Conservation (phyloP, 2,113 vertebrate species). For the Brienomyrus longianalis region DNA sequence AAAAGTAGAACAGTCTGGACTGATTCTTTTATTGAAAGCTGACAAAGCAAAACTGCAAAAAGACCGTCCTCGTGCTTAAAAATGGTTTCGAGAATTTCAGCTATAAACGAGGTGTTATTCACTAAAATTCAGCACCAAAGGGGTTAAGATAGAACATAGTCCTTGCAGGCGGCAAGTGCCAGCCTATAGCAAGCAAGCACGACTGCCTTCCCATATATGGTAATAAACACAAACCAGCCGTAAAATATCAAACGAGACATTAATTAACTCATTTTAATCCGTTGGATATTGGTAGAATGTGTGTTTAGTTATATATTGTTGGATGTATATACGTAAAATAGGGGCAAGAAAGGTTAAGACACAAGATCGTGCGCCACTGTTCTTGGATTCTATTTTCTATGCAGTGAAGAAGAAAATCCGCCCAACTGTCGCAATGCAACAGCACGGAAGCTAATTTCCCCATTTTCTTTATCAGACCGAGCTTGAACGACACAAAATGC, state of each 20-base stretch:
- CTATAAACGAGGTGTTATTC: neutral
- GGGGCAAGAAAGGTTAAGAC: neutral
- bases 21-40: neutral
- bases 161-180: constrained; percentile 48
- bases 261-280: neutral
- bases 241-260: constrained; percentile 32
- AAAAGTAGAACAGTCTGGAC: neutral
- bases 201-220: constrained; percentile 62
- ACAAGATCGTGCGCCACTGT: neutral
- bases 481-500: neutral
- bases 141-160: constrained; percentile 51
- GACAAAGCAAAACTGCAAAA: neutral
- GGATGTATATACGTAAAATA: neutral
- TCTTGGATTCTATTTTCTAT: neutral
- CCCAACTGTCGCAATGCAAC: constrained; percentile 22
- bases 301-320: neutral
- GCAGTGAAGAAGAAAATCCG: constrained; percentile 16
- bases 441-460: constrained; percentile 9
- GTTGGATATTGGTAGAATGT: neutral
- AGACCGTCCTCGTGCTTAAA: neutral
- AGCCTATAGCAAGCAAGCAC: constrained; percentile 61
- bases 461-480: neutral
- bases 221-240: constrained; percentile 37
- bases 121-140: constrained; percentile 59
- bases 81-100: neutral